Conservation (phyloP, 2,113 vertebrate genomes). For the Malurus alboscapulatus region DNA sequence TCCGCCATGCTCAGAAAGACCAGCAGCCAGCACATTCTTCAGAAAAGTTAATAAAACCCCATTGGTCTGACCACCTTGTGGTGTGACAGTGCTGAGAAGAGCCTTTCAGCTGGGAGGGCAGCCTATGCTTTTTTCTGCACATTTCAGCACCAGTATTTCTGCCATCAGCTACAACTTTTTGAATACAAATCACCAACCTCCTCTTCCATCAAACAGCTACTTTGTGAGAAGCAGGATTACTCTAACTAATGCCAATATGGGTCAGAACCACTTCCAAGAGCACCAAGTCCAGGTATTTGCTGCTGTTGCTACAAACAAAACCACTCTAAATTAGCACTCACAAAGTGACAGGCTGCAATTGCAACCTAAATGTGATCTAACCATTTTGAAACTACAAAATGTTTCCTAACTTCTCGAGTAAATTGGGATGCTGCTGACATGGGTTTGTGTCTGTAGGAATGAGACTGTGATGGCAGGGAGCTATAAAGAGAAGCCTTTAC, state of each 20-base stretch:
- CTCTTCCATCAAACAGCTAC: not conserved
- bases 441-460: not conserved
- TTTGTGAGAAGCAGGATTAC: not conserved
- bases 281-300: not conserved
- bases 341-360: not conserved
- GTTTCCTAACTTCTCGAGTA: not conserved
- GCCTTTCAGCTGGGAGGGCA: not conserved
- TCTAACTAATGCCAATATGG: not conserved
- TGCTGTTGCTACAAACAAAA: not conserved
- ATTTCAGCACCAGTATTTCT: not conserved
- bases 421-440: not conserved
- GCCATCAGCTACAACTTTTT: not conserved
- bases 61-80: not conserved
- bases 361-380: not conserved
- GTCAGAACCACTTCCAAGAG: not conserved
- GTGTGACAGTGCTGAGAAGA: not conserved
- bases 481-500: not conserved
- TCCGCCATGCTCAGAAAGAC: not conserved
- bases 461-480: not conserved
- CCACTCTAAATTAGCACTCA: not conserved
- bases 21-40: not conserved
- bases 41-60: not conserved
- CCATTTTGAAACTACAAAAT: not conserved
- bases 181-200: not conserved
- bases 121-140: not conserved